Base-by-base conservation (phyloP, 2,888 invertebrate genomes). In the Eupeodes luniger region DNA sequence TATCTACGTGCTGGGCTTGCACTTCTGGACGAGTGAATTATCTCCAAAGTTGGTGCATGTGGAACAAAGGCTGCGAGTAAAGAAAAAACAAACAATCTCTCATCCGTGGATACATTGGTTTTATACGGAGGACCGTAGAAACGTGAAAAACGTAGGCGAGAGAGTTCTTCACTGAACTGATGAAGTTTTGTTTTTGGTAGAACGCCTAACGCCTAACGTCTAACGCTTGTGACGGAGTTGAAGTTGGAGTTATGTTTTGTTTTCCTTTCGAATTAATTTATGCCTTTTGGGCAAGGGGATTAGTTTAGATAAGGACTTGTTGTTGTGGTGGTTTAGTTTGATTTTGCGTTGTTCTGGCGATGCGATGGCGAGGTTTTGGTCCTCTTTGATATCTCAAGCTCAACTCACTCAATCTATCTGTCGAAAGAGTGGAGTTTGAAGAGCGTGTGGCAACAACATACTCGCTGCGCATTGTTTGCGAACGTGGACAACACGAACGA, bases 281-380 rank as follows among this genome's bases (percentile, higher is more conserved):
- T 87, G 77, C 87, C 87, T 84, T 59, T 87, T 74, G 80, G 70
- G 70, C 61, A 49, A 11, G 36, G 79, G 80, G 55, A 87, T 87
- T 87, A 83, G 83, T 87, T 66, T 84, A 87, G 87, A 87, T 87
- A 87, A 87, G 87, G 87, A 84, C 76, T 80, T 76, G 80, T 40
- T 79, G 55, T 40, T 40, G 53, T 62, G 40, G 53, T 62, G 40
- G 6, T 36, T 40, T 53, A 64, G 70, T 70, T 59, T 62, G 34
- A 14, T 67, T 76, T 66, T 61, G 14, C 11, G 36, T 36, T 47
- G 51, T 67, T 78, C 49, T 77, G 57, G 12, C 64, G 69, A 19
- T 19, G 12, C 64, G 69, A 19, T 19, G 19, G 19, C 19, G 19
- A 19, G 19, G 19, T 27, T 77, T 61, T 78, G 27, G 47, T 66